Evolutionary conservation across 1,140 invertebrate species (phyloP).

Genomic region (Drosophila elegans): DNA sequence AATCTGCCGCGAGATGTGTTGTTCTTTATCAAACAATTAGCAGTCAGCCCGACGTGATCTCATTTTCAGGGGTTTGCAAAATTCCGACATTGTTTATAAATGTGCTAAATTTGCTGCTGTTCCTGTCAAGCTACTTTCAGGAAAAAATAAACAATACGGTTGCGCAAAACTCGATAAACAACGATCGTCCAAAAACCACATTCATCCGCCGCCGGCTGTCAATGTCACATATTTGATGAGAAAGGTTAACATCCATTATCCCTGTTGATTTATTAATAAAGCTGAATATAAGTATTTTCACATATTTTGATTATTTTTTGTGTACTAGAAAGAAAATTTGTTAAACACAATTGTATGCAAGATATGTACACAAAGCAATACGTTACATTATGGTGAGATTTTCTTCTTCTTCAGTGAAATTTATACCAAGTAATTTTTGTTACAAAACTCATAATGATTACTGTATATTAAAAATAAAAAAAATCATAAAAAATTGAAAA

Average conservation of each 20-base stretch:
- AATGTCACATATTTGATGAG: conserved; percentile 29
- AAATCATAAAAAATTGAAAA: too few relatives aligned
- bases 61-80: conserved; percentile 13
- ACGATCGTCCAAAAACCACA: neutral
- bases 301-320: too few relatives aligned
- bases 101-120: conserved; percentile 29
- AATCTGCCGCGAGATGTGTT: conserved; percentile 45
- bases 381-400: too few relatives aligned
- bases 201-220: neutral
- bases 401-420: too few relatives aligned
- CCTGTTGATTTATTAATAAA: neutral
- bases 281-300: neutral
- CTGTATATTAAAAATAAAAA: too few relatives aligned
- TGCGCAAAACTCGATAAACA: conserved; percentile 51
- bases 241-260: conserved; percentile 10
- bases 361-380: too few relatives aligned
- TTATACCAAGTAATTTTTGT: too few relatives aligned
- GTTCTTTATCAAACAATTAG: conserved; percentile 73
- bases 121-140: conserved; percentile 27
- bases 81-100: conserved; percentile 29
- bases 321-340: too few relatives aligned
- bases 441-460: too few relatives aligned
- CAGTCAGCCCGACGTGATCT: conserved; percentile 48
- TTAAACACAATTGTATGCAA: too few relatives aligned
- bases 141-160: conserved; percentile 35